These are phyloP conservation scores for Pelecanus crispus DNA, from an alignment of 2,113 vertebrate species.

Conservation along the genomic window DNA sequence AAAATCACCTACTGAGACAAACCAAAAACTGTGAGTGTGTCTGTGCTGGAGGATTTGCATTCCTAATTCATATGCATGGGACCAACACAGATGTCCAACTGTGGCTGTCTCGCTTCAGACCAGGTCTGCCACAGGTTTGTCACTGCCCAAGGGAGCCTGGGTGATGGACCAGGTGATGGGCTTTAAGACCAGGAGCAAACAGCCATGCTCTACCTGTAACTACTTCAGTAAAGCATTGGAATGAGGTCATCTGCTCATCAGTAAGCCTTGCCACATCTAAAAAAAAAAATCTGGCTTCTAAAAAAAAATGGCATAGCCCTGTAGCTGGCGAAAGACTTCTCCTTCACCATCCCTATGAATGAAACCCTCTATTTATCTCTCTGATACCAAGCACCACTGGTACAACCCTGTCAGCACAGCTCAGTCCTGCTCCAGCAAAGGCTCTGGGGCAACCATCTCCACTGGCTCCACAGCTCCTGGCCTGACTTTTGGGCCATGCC, in stretches of 20 bases:
- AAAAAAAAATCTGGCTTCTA: background rate
- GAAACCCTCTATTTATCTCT: background rate
- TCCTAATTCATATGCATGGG: background rate
- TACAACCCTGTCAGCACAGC: background rate
- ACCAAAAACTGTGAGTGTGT: background rate
- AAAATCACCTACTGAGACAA: background rate
- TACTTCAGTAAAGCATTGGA: background rate
- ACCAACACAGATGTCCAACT: background rate
- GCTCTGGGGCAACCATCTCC: background rate
- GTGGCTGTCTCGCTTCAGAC: background rate
- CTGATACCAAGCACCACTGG: background rate
- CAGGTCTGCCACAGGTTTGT: background rate
- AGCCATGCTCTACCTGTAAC: rapidly evolving
- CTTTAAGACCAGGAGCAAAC: background rate
- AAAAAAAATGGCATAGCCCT: background rate
- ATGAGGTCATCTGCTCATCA: background rate
- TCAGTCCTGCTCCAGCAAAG: background rate
- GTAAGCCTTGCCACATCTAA: background rate
- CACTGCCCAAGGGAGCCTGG: background rate
- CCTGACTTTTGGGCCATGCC: background rate
- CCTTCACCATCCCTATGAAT: background rate
- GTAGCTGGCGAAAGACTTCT: background rate
- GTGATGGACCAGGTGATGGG: background rate
- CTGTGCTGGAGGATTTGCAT: background rate
- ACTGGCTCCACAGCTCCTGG: background rate